Evolutionary conservation across 2,888 invertebrate species (phyloP).

Genomic region (Horisme vitalbata): DNA sequence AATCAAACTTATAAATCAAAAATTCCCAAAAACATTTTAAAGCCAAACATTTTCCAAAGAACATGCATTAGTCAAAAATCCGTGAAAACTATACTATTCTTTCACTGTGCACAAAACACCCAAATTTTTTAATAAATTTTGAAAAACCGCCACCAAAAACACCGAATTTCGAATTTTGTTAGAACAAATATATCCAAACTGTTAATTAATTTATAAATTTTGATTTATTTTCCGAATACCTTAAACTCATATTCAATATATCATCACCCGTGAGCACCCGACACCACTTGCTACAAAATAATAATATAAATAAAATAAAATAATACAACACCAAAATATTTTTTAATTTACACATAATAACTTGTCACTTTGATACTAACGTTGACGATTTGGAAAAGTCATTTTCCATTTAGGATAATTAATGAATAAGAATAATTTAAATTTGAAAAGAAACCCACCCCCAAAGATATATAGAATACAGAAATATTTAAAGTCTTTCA

Average conservation of each 20-base stretch:
- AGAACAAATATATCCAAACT: slow-evolving; percentile 27
- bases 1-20: slow-evolving; percentile 1
- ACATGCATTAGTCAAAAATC: slow-evolving; percentile 22
- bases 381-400: no score
- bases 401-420: no score
- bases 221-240: slow-evolving; percentile 66
- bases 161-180: slow-evolving; percentile 35
- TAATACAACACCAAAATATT: slow-evolving; percentile 22
- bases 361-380: slow-evolving; percentile 16
- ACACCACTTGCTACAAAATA: slow-evolving; percentile 80
- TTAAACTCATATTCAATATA: slow-evolving; percentile 90
- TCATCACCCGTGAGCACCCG: slow-evolving; percentile 87
- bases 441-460: no score
- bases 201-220: slow-evolving; percentile 36
- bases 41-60: slow-evolving; percentile 23
- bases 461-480: no score
- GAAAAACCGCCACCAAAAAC: slow-evolving; percentile 35
- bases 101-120: slow-evolving; percentile 37
- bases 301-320: slow-evolving; percentile 40
- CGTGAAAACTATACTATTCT: slow-evolving; percentile 34
- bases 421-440: no score
- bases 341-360: background rate
- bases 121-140: slow-evolving; percentile 20
- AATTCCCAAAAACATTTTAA: slow-evolving; percentile 16
- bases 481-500: no score